Evolutionary conservation across 2,113 vertebrate genomes (phyloP), one percentile per base, ranked within the genome.

Genomic region (Ariopsis seemanni): DNA sequence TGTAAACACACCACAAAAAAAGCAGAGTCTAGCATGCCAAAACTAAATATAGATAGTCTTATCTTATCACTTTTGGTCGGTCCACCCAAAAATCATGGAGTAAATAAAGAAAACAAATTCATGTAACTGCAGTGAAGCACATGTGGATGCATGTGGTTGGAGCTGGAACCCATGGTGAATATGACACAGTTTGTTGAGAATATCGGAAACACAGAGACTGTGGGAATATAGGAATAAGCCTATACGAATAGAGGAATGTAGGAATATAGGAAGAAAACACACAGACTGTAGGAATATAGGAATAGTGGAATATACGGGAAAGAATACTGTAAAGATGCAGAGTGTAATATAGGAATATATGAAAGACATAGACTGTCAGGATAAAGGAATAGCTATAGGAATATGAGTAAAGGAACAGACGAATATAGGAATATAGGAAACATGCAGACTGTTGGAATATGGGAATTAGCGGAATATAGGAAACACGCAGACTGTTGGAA

Each of bases 41-140:
- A 74, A 85, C 67, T 85, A 85, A 74, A 74, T 85, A 85, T 85
- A 85, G 69, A 72, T 57, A 72, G 25, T 9, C 52, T 72, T 74
- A 85, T 72, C 83, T 85, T 85, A 60, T 85, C 69, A 3, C 4
- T 58, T 58, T 71, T 58, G 50, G 18, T 58, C 11, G 27, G 83
- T 85, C 67, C 83, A 74, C 83, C 69, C 83, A 74, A 85, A 85
- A 55, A 42, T 4, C 6, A 30, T n/a, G 55, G 55, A 74, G 69
- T 85, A 57, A 74, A 85, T 22, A 7, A 42, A 20, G 27, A 85
- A 60, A 85, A 74, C 52, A 34, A 82, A 30, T 74, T 30, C 10
- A 74, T 27, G 17, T 20, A 42, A 72, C 20, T 74, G 48, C 25
- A 84, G 25, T 55, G 15, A 82, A 25, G 79, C 57, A 57, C 30